These are phyloP conservation scores for Uropetala carovei DNA, from an alignment of 2,888 invertebrate genomes.

Conservation along the genomic window DNA sequence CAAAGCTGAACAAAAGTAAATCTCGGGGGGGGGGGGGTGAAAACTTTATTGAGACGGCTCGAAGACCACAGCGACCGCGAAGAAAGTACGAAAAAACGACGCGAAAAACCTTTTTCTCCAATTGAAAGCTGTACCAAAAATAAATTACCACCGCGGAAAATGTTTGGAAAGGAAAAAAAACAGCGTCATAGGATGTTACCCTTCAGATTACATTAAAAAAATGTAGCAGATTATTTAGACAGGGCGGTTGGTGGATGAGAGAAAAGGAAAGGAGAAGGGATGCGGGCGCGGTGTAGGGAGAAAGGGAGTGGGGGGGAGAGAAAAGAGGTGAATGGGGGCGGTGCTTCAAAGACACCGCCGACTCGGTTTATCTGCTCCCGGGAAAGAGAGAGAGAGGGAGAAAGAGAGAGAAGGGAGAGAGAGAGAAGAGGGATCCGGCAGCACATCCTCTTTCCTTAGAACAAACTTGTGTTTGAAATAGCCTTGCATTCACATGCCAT, in stretches of 20 bases:
- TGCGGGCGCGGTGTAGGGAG: too few relatives aligned
- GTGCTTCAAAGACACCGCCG: background rate
- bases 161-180: background rate
- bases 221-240: slow-evolving; percentile 28
- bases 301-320: background rate
- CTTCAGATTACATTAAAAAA: slow-evolving; percentile 8
- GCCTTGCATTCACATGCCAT: slow-evolving; percentile 31
- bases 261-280: background rate
- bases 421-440: background rate
- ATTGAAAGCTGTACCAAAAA: slow-evolving; percentile 24
- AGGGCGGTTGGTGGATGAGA: background rate
- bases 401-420: background rate
- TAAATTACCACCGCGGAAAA: slow-evolving; percentile 18
- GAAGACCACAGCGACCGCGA: background rate
- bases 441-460: slow-evolving; percentile 3
- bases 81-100: background rate
- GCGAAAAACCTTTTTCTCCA: background rate
- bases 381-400: background rate
- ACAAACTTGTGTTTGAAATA: slow-evolving; percentile 26
- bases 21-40: too few relatives aligned
- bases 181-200: background rate
- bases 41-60: background rate
- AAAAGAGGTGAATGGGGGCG: background rate
- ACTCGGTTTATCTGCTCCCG: slow-evolving; percentile 21
- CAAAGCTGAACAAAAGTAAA: too few relatives aligned